Conservation (phyloP, 2,888 invertebrate species). For the Cephus rjabovi region DNA sequence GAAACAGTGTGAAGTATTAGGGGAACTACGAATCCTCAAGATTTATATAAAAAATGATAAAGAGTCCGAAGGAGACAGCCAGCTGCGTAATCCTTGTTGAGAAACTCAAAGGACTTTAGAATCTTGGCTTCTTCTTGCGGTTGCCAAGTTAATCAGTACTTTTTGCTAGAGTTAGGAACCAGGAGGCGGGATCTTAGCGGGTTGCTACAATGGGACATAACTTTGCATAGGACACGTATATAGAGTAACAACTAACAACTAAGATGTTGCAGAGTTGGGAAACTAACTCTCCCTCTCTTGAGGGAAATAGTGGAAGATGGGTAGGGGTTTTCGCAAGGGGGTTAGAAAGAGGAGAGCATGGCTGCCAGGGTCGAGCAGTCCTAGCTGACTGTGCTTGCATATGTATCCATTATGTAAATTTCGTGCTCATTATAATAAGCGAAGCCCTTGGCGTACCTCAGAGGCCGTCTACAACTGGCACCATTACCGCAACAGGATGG, state of each 20-base stretch:
- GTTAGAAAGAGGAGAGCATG: conserved; percentile 21
- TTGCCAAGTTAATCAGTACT: conserved; percentile 52
- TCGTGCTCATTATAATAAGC: conserved; percentile 64
- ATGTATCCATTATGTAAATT: conserved; percentile 66
- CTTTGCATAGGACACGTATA: conserved; percentile 56
- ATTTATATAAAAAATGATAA: not conserved
- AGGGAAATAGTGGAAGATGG: conserved; percentile 20
- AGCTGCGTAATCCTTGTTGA: not conserved
- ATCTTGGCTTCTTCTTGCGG: conserved; percentile 35
- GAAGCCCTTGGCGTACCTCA: conserved; percentile 58
- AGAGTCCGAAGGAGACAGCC: not conserved
- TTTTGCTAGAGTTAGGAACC: conserved; percentile 28
- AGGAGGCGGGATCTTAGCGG: conserved; percentile 25
- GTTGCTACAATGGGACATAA: conserved; percentile 59
- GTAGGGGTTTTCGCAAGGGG: not conserved
- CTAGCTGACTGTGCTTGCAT: conserved; percentile 57
- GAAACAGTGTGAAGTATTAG: no score
- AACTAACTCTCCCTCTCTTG: conserved; percentile 38
- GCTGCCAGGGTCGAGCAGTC: conserved; percentile 45
- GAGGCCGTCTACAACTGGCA: conserved; percentile 57
- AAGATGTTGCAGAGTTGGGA: conserved; percentile 55
- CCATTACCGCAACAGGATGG: conserved; percentile 58
- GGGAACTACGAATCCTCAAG: not conserved
- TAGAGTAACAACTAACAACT: conserved; percentile 63
- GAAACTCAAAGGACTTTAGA: not conserved